These are phyloP conservation scores for Atopsyche davidsoni DNA, from an alignment of 1,140 invertebrate genomes.

Conservation along the genomic window DNA sequence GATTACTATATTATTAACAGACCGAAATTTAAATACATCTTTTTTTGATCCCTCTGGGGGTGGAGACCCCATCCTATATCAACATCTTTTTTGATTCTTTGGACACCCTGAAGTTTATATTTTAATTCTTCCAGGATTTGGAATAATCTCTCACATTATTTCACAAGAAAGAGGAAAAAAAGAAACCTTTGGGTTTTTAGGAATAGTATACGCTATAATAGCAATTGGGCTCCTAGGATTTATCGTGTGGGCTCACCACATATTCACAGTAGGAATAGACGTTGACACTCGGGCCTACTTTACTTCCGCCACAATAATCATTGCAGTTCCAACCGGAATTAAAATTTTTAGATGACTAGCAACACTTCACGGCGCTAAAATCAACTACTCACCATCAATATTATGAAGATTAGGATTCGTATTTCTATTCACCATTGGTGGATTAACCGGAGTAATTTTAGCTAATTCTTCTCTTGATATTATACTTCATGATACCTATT, in stretches of 20 bases:
- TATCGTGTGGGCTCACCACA: slow-evolving; percentile 66
- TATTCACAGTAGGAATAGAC: slow-evolving; percentile 69
- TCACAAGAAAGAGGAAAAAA: slow-evolving; percentile 53
- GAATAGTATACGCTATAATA: slow-evolving; percentile 60
- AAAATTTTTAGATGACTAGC: slow-evolving; percentile 65
- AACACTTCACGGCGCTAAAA: slow-evolving; percentile 48
- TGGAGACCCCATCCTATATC: slow-evolving; percentile 64
- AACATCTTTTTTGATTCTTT: slow-evolving; percentile 78
- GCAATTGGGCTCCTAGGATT: slow-evolving; percentile 61
- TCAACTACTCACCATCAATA: slow-evolving; percentile 50
- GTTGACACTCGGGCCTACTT: slow-evolving; percentile 67
- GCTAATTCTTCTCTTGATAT: slow-evolving; percentile 67
- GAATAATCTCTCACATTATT: slow-evolving; percentile 60
- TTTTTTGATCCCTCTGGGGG: slow-evolving; percentile 63
- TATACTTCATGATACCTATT: slow-evolving; percentile 67
- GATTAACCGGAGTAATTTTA: slow-evolving; percentile 59
- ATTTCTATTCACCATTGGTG: slow-evolving; percentile 61
- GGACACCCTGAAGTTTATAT: slow-evolving; percentile 74
- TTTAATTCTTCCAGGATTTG: slow-evolving; percentile 60
- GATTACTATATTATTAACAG: slow-evolving; percentile 65
- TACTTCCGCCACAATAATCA: slow-evolving; percentile 67
- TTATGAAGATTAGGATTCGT: slow-evolving; percentile 65
- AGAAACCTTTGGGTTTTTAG: slow-evolving; percentile 52
- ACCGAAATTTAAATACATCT: slow-evolving; percentile 64
- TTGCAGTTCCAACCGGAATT: slow-evolving; percentile 60